These are phyloP conservation scores for Tragelaphus scriptus DNA, from an alignment of 2,113 vertebrate genomes.

Conservation along the genomic window DNA sequence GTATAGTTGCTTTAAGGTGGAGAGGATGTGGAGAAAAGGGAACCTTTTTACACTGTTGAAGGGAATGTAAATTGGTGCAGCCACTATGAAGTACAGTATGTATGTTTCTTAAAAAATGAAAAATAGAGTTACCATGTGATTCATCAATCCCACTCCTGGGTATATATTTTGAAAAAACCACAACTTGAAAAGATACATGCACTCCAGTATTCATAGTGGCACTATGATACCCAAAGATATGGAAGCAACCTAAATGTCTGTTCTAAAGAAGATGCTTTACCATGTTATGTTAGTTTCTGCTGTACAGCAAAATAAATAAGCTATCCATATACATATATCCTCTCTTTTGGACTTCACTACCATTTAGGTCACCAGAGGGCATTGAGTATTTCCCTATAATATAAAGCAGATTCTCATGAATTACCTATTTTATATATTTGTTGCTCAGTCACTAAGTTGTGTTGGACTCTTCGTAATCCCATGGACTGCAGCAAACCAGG, in stretches of 20 bases:
- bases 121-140: not conserved
- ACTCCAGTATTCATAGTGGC: not conserved
- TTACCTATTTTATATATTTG: not conserved
- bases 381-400: not conserved
- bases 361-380: not conserved
- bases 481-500: not conserved
- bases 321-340: not conserved
- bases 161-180: not conserved
- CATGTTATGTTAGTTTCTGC: not conserved
- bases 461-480: not conserved
- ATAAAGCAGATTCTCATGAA: not conserved
- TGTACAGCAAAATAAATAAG: not conserved
- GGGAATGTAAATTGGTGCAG: not conserved
- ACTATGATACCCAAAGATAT: not conserved
- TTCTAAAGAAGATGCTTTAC: not conserved
- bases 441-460: not conserved
- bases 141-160: not conserved
- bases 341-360: not conserved
- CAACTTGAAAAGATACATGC: not conserved
- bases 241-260: not conserved
- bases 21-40: not conserved
- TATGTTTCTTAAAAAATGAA: not conserved
- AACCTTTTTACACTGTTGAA: not conserved
- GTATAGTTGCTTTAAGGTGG: not conserved
- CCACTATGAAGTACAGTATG: not conserved